phyloP scores from a whole-genome alignment of 2,888 invertebrate genomes.

The Notocelia uddmanniana region DNA sequence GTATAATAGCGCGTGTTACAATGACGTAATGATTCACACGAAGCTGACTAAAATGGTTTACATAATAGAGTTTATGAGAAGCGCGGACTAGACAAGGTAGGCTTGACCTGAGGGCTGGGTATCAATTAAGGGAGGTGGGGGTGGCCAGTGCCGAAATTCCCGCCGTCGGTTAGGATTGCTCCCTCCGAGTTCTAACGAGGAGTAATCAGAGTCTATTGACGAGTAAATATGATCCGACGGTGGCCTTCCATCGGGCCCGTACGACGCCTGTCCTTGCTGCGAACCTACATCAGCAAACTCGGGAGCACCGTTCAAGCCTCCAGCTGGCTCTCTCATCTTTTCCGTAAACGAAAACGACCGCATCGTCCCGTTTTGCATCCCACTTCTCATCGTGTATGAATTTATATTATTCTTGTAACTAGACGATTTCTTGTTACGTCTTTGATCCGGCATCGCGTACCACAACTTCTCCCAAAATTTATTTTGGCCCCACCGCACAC shows the following conservation, averaged over 20 bases:
- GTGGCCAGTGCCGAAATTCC: constrained; percentile 80
- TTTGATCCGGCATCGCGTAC: constrained; percentile 94
- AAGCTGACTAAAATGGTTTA: constrained; percentile 77
- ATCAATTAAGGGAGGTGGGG: constrained; percentile 77
- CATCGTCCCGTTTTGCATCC: constrained; percentile 86
- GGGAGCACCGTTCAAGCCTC: constrained; percentile 88
- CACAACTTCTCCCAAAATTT: constrained; percentile 97
- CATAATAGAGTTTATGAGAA: constrained; percentile 62
- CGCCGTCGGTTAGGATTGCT: constrained; percentile 77
- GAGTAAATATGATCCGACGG: constrained; percentile 96
- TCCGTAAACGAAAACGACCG: constrained; percentile 87
- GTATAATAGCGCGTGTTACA: constrained; percentile 83
- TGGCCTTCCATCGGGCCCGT: constrained; percentile 88
- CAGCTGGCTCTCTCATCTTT: constrained; percentile 74
- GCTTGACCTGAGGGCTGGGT: constrained; percentile 81
- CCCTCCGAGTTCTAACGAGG: constrained; percentile 90
- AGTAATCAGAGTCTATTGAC: constrained; percentile 95
- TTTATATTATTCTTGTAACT: constrained; percentile 93
- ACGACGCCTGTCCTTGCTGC: constrained; percentile 74
- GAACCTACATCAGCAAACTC: constrained; percentile 72
- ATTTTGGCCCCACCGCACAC: constrained; percentile 95
- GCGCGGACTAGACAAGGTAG: constrained; percentile 81
- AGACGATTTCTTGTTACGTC: constrained; percentile 73
- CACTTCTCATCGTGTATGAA: constrained; percentile 91
- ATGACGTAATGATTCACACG: constrained; percentile 75